Evolutionary conservation across 2,113 vertebrate genomes (phyloP).

Genomic region (Dermatemys mawii): DNA sequence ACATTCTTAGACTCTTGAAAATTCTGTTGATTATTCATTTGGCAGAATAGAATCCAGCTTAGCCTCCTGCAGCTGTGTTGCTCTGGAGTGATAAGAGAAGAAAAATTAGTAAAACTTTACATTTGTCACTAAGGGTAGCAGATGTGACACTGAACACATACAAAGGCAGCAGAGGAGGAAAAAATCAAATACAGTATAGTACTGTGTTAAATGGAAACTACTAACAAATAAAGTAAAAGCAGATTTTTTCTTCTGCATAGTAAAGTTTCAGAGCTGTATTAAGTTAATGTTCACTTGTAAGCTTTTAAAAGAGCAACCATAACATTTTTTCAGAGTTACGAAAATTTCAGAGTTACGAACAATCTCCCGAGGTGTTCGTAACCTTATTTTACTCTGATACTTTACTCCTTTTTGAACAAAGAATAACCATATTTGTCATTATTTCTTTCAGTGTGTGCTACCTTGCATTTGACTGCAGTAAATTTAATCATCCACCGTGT

Average conservation of each 20-base stretch:
- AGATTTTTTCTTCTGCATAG: too few relatives aligned
- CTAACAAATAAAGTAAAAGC: too few relatives aligned
- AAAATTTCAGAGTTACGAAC: too few relatives aligned
- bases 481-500: background rate
- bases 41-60: background rate
- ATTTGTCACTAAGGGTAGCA: background rate
- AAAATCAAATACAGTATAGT: too few relatives aligned
- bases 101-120: background rate
- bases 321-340: too few relatives aligned
- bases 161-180: too few relatives aligned
- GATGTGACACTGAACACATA: background rate
- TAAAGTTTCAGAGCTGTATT: too few relatives aligned
- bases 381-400: too few relatives aligned
- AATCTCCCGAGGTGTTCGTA: too few relatives aligned
- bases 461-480: background rate
- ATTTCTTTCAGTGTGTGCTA: background rate
- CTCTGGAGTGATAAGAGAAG: background rate
- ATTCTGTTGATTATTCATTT: background rate
- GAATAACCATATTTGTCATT: background rate
- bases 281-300: too few relatives aligned
- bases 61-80: background rate
- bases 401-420: background rate
- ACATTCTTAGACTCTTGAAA: background rate
- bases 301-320: too few relatives aligned
- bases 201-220: too few relatives aligned